Evolutionary conservation across 92 coral and sea anemone species (phyloP).

Genomic region (Metridium senile): DNA sequence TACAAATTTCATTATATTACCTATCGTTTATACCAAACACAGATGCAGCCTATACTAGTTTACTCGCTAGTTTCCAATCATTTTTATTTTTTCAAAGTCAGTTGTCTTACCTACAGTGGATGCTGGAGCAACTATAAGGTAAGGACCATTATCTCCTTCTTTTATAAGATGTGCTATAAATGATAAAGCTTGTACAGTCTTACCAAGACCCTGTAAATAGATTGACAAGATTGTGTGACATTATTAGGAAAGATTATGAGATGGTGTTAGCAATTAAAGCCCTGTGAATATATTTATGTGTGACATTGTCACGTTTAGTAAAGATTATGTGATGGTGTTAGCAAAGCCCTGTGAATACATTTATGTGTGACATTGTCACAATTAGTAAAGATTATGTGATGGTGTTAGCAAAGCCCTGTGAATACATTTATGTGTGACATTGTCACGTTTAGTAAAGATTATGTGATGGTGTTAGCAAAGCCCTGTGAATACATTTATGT

Average conservation of each 20-base stretch:
- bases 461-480: neutral
- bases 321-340: neutral
- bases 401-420: too few relatives aligned
- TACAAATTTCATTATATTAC: too few relatives aligned
- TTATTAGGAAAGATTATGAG: neutral
- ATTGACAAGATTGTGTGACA: neutral
- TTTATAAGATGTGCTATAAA: conserved; percentile 87
- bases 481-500: neutral
- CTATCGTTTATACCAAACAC: too few relatives aligned
- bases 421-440: neutral
- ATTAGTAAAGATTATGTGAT: neutral
- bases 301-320: neutral
- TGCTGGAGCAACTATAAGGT: conserved; percentile 86
- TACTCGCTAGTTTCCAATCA: too few relatives aligned
- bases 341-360: too few relatives aligned
- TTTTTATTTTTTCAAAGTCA: too few relatives aligned
- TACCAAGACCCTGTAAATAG: conserved; percentile 83
- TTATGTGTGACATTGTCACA: neutral
- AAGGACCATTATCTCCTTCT: conserved; percentile 80
- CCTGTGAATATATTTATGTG: too few relatives aligned
- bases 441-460: neutral
- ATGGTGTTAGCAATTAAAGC: too few relatives aligned
- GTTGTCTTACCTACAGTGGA: conserved; percentile 76
- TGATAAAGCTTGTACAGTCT: conserved; percentile 90
- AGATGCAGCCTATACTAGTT: too few relatives aligned